These are phyloP conservation scores for Anastrepha obliqua DNA, from an alignment of 1,140 invertebrate genomes.

Conservation along the genomic window DNA sequence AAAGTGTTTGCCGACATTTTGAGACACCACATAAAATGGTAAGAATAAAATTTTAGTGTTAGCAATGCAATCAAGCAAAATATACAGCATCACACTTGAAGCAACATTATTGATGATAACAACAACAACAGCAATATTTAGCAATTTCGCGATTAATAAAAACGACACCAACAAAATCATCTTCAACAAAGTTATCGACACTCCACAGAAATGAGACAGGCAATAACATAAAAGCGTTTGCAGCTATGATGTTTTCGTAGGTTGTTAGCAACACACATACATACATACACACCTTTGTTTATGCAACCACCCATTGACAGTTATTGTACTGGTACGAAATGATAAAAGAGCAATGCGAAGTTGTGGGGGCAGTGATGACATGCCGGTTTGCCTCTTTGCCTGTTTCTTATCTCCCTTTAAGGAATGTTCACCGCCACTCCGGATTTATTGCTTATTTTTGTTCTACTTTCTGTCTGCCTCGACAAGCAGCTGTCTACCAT, in stretches of 20 bases:
- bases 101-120: background rate
- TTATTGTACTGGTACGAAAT: background rate
- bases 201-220: background rate
- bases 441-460: background rate
- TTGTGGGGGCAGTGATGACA: background rate
- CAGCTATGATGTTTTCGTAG: background rate
- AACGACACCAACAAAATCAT: background rate
- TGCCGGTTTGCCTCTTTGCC: background rate
- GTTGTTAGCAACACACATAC: background rate
- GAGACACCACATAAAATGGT: background rate
- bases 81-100: background rate
- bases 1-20: background rate
- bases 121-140: background rate
- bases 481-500: slow-evolving; percentile 1
- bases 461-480: background rate
- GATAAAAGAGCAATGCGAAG: background rate
- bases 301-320: no score
- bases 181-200: background rate
- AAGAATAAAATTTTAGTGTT: background rate
- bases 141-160: background rate
- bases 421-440: background rate
- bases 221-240: no score
- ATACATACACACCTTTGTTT: no score
- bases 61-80: background rate
- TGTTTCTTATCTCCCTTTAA: background rate